phyloP scores from a whole-genome alignment of 2,797 vertebrate species.

The Gobio occitaniae region DNA sequence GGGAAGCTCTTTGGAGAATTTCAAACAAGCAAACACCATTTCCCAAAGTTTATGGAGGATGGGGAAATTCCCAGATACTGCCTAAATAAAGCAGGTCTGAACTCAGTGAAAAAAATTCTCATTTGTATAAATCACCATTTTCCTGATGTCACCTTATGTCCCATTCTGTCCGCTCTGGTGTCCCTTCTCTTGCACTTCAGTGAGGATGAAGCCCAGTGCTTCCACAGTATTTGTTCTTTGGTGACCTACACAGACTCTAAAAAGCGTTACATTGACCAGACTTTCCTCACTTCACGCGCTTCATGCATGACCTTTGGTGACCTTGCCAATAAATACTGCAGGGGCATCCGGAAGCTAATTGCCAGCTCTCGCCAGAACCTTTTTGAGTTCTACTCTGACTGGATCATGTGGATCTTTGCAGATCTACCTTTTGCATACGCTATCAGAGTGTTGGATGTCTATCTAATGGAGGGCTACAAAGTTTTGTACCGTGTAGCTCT shows the following conservation, averaged over 20 bases:
- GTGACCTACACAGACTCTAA: conserved; percentile 82
- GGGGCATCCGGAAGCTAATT: conserved; percentile 86
- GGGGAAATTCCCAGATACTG: conserved; percentile 85
- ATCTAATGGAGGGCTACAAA: conserved; percentile 88
- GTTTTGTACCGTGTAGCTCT: conserved; percentile 88
- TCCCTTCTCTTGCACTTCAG: conserved; percentile 88
- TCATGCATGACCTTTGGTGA: conserved; percentile 92
- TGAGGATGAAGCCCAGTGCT: conserved; percentile 86
- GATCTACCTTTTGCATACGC: conserved; percentile 86
- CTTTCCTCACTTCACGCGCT: conserved; percentile 84
- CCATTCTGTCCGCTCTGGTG: conserved; percentile 83
- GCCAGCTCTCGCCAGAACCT: conserved; percentile 82
- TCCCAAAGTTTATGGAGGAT: conserved; percentile 85
- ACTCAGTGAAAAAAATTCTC: conserved; percentile 84
- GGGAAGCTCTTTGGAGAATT: conserved; percentile 80
- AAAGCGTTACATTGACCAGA: conserved; percentile 85
- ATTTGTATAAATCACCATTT: conserved; percentile 80
- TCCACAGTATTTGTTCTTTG: conserved; percentile 81
- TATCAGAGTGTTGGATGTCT: conserved; percentile 86
- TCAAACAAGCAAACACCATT: conserved; percentile 76
- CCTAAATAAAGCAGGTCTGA: conserved; percentile 81
- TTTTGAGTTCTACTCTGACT: conserved; percentile 88
- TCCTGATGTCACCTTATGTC: conserved; percentile 86
- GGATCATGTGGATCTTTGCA: conserved; percentile 89
- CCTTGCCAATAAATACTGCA: conserved; percentile 87